These are phyloP conservation scores for Schrankia costaestrigalis DNA, from an alignment of 2,888 invertebrate species.

Conservation along the genomic window DNA sequence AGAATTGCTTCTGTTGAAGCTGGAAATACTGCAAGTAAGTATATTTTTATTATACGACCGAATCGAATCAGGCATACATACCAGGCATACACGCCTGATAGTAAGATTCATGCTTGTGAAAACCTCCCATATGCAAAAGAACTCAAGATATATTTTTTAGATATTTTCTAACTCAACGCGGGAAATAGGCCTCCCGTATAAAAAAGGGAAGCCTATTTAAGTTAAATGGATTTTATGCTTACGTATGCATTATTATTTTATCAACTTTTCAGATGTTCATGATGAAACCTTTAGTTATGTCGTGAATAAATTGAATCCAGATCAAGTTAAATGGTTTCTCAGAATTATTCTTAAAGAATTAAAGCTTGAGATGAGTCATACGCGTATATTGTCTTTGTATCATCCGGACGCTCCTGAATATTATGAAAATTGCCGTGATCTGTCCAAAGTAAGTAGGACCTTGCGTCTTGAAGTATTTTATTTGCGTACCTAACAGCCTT, in stretches of 20 bases:
- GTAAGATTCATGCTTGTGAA: not conserved
- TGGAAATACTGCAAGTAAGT: slow-evolving; percentile 80
- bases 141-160: no score
- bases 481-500: no score
- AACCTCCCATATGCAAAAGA: no score
- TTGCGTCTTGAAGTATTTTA: no score
- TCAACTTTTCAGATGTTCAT: slow-evolving; percentile 48
- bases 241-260: no score
- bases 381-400: slow-evolving; percentile 85
- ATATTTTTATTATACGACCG: no score
- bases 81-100: not conserved
- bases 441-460: slow-evolving; percentile 82
- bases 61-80: not conserved
- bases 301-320: slow-evolving; percentile 84
- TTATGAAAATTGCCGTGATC: slow-evolving; percentile 85
- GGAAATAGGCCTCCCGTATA: no score
- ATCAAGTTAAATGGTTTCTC: slow-evolving; percentile 95
- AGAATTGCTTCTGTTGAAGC: slow-evolving; percentile 85
- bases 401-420: slow-evolving; percentile 91
- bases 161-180: no score
- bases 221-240: no score
- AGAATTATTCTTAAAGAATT: slow-evolving; percentile 93
- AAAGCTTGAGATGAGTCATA: slow-evolving; percentile 86
- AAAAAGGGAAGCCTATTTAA: no score
- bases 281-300: slow-evolving; percentile 83